phyloP scores from a whole-genome alignment of 2,888 invertebrate genomes.

The Dryadula phaetusa region DNA sequence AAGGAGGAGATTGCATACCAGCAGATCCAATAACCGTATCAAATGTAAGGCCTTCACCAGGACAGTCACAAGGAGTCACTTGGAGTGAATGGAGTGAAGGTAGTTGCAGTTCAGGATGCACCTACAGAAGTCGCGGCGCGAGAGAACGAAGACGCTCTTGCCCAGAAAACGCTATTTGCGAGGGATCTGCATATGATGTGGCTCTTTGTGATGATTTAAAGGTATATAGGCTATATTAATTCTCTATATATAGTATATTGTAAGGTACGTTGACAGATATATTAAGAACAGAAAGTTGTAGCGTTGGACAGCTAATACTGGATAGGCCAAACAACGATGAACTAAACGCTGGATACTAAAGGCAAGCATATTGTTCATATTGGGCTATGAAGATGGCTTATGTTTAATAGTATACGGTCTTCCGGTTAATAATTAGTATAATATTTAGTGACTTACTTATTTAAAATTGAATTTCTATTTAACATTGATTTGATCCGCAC shows the following conservation, averaged over 20 bases:
- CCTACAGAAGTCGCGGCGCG: slow-evolving; percentile 85
- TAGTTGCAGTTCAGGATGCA: slow-evolving; percentile 87
- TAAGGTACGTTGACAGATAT: not conserved
- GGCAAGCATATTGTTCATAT: too few species aligned
- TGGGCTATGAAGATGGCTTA: too few species aligned
- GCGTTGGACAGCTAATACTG: too few species aligned
- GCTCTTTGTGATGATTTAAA: slow-evolving; percentile 87
- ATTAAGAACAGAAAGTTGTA: too few species aligned
- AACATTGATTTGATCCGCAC: too few species aligned
- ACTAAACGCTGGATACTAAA: too few species aligned
- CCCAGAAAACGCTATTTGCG: slow-evolving; percentile 83
- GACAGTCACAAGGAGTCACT: slow-evolving; percentile 78
- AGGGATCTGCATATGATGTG: slow-evolving; percentile 86
- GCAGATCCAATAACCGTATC: slow-evolving; percentile 56
- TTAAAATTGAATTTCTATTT: too few species aligned
- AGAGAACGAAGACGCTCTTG: slow-evolving; percentile 84
- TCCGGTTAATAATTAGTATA: too few species aligned
- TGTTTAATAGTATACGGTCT: too few species aligned
- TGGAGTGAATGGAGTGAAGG: slow-evolving; percentile 79
- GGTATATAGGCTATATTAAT: slow-evolving; percentile 63
- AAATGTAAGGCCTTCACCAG: slow-evolving; percentile 37
- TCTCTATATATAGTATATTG: not conserved
- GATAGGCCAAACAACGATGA: too few species aligned
- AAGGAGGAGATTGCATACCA: slow-evolving; percentile 86
- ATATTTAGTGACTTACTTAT: too few species aligned